A percentile compares a stretch with the other conserved stretches of the same genome.
phyloP scores from a whole-genome alignment of 2,888 invertebrate genomes.

The Drosophila tanythrix region DNA sequence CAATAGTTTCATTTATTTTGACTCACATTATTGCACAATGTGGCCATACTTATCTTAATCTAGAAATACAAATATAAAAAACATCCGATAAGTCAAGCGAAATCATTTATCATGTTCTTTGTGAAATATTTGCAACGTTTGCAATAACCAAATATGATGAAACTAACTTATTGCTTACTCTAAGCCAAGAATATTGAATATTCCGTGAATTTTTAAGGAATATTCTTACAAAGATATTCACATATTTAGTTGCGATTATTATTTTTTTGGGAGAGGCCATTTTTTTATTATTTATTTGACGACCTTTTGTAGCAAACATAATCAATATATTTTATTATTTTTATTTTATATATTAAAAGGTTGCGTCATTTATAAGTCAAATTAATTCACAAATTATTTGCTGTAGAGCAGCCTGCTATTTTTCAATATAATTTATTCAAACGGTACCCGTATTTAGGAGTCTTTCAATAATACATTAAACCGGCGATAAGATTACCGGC shows the following conservation, averaged over 20 bases:
- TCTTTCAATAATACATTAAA: background rate
- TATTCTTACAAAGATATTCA: background rate
- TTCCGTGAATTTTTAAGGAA: background rate
- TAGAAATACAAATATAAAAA: background rate
- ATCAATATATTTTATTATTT: background rate
- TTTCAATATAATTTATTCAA: background rate
- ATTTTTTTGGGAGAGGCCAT: background rate
- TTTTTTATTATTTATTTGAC: background rate
- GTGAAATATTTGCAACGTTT: background rate
- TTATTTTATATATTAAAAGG: background rate
- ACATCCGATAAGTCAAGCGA: conserved; percentile 12
- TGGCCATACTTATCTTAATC: conserved; percentile 20
- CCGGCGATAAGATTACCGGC: background rate
- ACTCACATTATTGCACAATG: conserved; percentile 4
- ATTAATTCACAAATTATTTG: background rate
- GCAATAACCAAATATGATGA: background rate
- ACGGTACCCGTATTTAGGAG: too few relatives aligned
- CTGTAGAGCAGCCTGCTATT: background rate
- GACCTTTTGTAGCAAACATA: too few relatives aligned
- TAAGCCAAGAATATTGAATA: background rate
- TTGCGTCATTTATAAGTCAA: background rate
- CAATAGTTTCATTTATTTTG: conserved; percentile 5
- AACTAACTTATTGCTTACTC: background rate
- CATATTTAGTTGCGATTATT: background rate
- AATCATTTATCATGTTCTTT: conserved; percentile 39